Evolutionary conservation across 1,140 invertebrate genomes (phyloP), one percentile per base, ranked within the genome.

Genomic region (Nixonia krombeini): DNA sequence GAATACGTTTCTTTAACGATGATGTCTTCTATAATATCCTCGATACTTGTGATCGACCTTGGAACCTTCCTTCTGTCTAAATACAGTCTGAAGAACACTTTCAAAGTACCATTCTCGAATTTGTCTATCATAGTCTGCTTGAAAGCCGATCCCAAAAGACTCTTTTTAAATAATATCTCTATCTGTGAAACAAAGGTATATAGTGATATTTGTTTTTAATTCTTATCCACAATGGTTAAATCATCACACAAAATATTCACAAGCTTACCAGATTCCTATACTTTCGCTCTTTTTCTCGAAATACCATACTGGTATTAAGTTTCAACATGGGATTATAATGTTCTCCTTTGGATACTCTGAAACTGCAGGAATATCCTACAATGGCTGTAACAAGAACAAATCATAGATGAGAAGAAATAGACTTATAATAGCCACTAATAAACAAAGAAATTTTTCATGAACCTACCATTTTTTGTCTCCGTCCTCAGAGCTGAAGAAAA

Each of bases 31-130:
- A 91, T 84, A 1, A 86, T 86, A 71, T 91, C 89, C 80, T 92
- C 91, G 61, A 91, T 80, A 65, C 90, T 91, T 16, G 86, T 85
- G 5, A 90, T 80, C 3, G 88, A 86, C 69, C 89, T 89, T 2
- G 90, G 89, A 70, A 92, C 87, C 88, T 92, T 92, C 86, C 90
- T 90, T 70, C 90, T 86, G 76, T 94, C 91, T 12, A 93, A 83
- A 59, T 91, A 90, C 6, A 94, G 70, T 81, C 87, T 89, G 81
- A 92, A 94, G 80, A 91, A 91, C 6, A 93, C 90, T 61, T 91
- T 89, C n/a, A 92, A 78, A 45, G 88, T 87, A 46, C 90, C 88
- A 63, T 90, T 90, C 13, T 90, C 89, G 73, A 93, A 92, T 73
- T 87, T 88, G 21, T 90, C 89, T 57, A 93, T 88, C 7, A 87